These are phyloP conservation scores for Microctonus hyperodae DNA, from an alignment of 2,888 invertebrate genomes.

Conservation along the genomic window DNA sequence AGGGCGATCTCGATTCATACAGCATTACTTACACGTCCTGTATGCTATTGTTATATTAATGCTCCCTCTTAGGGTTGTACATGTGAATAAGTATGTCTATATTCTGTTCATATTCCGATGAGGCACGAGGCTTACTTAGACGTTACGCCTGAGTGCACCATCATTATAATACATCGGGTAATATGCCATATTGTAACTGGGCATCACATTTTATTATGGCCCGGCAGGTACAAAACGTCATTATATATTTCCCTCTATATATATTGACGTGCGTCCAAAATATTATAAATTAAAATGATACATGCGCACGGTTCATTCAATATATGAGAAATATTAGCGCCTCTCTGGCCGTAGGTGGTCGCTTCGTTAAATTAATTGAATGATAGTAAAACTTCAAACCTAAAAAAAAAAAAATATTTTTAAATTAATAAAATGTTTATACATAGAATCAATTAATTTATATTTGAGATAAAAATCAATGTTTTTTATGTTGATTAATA, in stretches of 20 bases:
- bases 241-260: not conserved
- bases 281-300: constrained; percentile 9
- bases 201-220: not conserved
- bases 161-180: not conserved
- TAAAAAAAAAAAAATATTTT: too few species aligned
- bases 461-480: too few species aligned
- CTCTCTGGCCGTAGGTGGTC: too few species aligned
- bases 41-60: not conserved
- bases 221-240: not conserved
- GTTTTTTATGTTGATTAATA: too few species aligned
- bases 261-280: not conserved
- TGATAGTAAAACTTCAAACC: too few species aligned
- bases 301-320: not conserved
- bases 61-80: not conserved
- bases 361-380: too few species aligned
- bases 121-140: constrained; percentile 1
- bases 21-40: not conserved
- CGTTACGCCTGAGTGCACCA: not conserved
- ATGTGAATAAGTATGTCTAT: constrained; percentile 1
- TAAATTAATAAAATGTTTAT: too few species aligned
- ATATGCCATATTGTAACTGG: constrained; percentile 2
- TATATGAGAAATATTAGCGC: constrained; percentile 15
- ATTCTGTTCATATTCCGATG: not conserved
- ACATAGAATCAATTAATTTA: too few species aligned
- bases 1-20: not conserved